These are phyloP conservation scores for Ctenopoma multispine DNA, from an alignment of 2,797 vertebrate species.

Conservation along the genomic window DNA sequence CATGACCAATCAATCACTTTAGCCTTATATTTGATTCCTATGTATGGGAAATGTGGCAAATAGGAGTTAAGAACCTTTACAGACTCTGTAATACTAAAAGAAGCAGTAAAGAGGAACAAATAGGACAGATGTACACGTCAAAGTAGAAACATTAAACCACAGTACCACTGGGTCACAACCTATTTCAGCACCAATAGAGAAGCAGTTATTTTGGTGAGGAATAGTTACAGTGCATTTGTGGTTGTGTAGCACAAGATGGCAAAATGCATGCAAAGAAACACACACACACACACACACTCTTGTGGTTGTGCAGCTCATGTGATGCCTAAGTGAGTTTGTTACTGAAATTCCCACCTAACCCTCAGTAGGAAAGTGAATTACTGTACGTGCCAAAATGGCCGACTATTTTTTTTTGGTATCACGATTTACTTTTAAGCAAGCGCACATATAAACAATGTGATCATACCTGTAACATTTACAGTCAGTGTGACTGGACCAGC, in stretches of 20 bases:
- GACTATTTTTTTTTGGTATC: not conserved
- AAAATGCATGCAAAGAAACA: not conserved
- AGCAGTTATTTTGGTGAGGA: conserved; percentile 5
- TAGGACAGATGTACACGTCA: not conserved
- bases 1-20: not conserved
- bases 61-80: not conserved
- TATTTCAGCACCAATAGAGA: conserved; percentile 2
- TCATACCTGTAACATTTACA: conserved; percentile 61
- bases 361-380: not conserved
- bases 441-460: not conserved
- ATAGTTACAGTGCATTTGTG: not conserved
- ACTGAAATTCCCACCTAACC: not conserved
- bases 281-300: not conserved
- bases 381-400: not conserved
- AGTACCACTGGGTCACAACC: not conserved
- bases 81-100: not conserved
- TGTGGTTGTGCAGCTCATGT: not conserved
- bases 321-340: not conserved
- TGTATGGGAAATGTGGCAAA: not conserved
- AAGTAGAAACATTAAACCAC: not conserved
- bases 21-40: conserved; percentile 8
- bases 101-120: not conserved
- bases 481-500: conserved; percentile 33
- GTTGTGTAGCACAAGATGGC: not conserved
- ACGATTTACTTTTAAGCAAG: not conserved